These are phyloP conservation scores for Stenodera caucasica DNA, from an alignment of 2,888 invertebrate genomes.

Conservation along the genomic window DNA sequence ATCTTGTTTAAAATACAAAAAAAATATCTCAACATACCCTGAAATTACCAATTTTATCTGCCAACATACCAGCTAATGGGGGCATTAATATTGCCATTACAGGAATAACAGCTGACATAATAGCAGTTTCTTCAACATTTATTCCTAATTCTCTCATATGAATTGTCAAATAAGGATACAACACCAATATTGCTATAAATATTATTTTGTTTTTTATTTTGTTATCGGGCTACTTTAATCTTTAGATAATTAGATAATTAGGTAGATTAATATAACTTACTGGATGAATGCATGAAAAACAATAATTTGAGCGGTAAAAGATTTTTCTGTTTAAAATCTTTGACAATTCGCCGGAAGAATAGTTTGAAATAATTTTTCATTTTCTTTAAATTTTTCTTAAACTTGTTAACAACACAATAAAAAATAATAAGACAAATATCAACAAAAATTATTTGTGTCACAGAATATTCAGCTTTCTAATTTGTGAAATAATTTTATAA, in stretches of 20 bases:
- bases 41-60: slow-evolving; percentile 80
- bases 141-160: slow-evolving; percentile 80
- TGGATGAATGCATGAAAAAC: slow-evolving; percentile 77
- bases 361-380: slow-evolving; percentile 64
- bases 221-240: no score
- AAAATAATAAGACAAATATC: no score
- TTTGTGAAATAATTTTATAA: neutral
- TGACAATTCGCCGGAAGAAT: slow-evolving; percentile 67
- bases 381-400: slow-evolving; percentile 13
- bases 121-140: slow-evolving; percentile 77
- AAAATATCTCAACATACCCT: slow-evolving; percentile 59
- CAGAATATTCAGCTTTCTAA: neutral
- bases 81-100: slow-evolving; percentile 77
- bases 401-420: no score
- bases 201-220: no score
- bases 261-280: slow-evolving; percentile 61
- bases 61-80: slow-evolving; percentile 73
- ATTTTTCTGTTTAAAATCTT: slow-evolving; percentile 73
- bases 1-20: neutral
- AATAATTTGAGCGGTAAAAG: slow-evolving; percentile 73
- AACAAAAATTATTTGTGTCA: neutral
- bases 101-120: slow-evolving; percentile 78
- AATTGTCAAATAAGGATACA: slow-evolving; percentile 78
- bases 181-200: slow-evolving; percentile 69
- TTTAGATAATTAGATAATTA: no score